Evolutionary conservation across 2,797 vertebrate species (phyloP).

Genomic region (Platalea minor): DNA sequence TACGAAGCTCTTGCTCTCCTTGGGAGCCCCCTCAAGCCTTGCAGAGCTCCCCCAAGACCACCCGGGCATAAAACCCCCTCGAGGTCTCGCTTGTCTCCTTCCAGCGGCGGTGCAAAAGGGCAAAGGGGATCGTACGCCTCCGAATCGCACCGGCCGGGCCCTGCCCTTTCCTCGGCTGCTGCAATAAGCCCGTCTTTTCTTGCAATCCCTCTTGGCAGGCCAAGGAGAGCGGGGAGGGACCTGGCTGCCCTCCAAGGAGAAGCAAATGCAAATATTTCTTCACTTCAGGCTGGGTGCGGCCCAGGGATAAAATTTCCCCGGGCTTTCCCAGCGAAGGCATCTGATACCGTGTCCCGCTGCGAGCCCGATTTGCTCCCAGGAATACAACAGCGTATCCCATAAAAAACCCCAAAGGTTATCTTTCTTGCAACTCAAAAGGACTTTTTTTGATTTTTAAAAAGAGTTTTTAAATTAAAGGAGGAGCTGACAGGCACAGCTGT

Average conservation of each 20-base stretch:
- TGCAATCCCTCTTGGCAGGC: conserved; percentile 42
- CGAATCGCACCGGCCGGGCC: fast-evolving
- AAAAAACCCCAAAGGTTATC: neutral
- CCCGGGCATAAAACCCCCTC: neutral
- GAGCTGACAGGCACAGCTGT: neutral
- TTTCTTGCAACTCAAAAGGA: neutral
- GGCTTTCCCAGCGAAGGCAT: conserved; percentile 32
- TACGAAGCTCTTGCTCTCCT: neutral
- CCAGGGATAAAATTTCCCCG: neutral
- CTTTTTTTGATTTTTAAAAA: neutral
- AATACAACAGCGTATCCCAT: neutral
- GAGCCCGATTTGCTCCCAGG: neutral
- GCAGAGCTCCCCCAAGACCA: neutral
- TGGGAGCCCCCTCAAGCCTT: neutral
- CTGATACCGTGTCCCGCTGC: fast-evolving
- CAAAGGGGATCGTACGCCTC: neutral
- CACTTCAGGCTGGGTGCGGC: conserved; percentile 31
- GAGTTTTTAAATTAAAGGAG: neutral
- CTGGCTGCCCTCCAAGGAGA: conserved; percentile 54
- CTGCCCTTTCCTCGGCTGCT: conserved; percentile 2
- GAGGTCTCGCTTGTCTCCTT: neutral
- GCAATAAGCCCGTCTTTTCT: neutral
- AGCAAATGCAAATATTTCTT: conserved; percentile 58
- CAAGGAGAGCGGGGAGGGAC: neutral
- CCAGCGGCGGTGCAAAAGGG: neutral